phyloP scores from a whole-genome alignment of 2,888 invertebrate genomes.

The Brachyptera putata region DNA sequence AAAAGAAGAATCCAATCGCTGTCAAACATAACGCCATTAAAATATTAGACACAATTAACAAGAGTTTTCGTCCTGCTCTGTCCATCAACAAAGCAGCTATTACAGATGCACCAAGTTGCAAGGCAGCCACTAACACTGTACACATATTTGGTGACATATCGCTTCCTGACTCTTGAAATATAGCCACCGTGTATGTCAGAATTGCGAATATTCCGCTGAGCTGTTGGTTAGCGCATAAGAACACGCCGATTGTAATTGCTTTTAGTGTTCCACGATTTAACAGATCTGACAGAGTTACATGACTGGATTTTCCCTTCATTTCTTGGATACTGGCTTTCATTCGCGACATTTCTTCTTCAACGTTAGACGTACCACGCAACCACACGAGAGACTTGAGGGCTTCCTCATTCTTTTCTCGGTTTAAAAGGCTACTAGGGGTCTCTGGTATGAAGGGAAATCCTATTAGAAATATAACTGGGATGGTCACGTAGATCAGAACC shows the following conservation, averaged over 20 bases:
- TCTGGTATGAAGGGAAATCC: constrained; percentile 54
- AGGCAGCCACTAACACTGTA: constrained; percentile 45
- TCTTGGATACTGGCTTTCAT: constrained; percentile 39
- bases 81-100: constrained; percentile 42
- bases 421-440: constrained; percentile 53
- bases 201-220: constrained; percentile 47
- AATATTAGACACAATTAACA: constrained; percentile 46
- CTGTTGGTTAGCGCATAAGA: constrained; percentile 46
- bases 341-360: constrained; percentile 39
- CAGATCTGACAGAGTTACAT: constrained; percentile 41
- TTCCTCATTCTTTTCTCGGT: constrained; percentile 46
- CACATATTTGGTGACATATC: constrained; percentile 39
- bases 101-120: constrained; percentile 42
- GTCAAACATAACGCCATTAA: constrained; percentile 39
- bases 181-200: constrained; percentile 42
- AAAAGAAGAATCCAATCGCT: constrained; percentile 40
- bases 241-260: constrained; percentile 43
- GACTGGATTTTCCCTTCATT: constrained; percentile 30
- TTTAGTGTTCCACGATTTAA: constrained; percentile 42
- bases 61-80: constrained; percentile 45
- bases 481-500: constrained; percentile 49
- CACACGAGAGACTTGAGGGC: constrained; percentile 41
- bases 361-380: constrained; percentile 37
- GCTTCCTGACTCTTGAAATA: constrained; percentile 40
- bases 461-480: constrained; percentile 49